Percentiles rank a stretch among this genome's conserved stretches.
phyloP scores from a whole-genome alignment of 1,140 invertebrate species.

The Panulirus ornatus region DNA sequence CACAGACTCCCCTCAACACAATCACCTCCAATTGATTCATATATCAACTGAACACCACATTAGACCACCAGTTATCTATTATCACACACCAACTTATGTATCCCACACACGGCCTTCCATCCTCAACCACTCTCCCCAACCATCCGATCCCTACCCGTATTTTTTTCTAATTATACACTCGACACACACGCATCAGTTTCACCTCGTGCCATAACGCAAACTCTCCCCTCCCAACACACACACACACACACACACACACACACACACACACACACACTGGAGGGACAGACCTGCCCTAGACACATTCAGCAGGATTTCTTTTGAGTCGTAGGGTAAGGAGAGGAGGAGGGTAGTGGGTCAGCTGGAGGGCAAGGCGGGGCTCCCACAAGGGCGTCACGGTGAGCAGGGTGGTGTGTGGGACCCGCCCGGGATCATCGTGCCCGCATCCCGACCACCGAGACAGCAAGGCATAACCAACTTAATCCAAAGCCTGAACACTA shows the following conservation, averaged over 20 bases:
- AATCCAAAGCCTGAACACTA: no score
- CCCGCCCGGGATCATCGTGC: no score
- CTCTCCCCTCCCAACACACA: background rate
- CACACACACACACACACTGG: slow-evolving; percentile 34
- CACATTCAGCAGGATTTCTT: no score
- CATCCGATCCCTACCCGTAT: background rate
- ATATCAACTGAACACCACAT: background rate
- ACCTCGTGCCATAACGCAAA: background rate
- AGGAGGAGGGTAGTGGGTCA: no score
- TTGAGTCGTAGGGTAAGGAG: no score
- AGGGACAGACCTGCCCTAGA: no score
- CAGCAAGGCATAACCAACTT: no score
- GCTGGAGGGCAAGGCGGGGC: no score
- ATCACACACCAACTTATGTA: background rate
- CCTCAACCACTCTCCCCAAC: background rate
- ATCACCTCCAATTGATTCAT: background rate
- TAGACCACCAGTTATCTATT: background rate
- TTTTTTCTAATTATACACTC: background rate
- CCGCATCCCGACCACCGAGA: no score
- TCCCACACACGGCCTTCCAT: background rate
- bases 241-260: slow-evolving; percentile 34
- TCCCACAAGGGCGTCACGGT: no score
- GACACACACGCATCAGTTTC: background rate
- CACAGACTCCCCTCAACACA: background rate
- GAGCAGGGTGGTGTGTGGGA: no score